A percentile compares a stretch with the other conserved stretches of the same genome.
Conservation (phyloP, 2,113 vertebrate genomes). For the Oceanodroma tethys region DNA sequence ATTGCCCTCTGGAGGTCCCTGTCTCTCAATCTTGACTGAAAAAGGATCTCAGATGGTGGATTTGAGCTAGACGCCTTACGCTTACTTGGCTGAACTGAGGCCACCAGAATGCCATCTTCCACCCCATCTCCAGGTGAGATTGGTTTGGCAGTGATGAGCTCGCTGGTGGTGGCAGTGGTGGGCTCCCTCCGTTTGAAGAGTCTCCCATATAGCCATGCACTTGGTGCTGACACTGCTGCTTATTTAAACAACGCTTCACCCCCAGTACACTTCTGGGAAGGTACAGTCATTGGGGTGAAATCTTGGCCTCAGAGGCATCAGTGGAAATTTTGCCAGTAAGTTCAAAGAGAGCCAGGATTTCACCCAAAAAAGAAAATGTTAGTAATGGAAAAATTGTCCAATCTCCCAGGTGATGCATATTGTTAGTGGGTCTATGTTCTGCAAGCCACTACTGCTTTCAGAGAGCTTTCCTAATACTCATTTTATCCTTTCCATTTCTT, state of each 20-base stretch:
- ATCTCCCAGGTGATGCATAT: not conserved
- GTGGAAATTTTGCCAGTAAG: not conserved
- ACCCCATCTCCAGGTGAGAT: not conserved
- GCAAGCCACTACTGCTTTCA: not conserved
- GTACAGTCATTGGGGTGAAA: not conserved
- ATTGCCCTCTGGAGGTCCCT: not conserved
- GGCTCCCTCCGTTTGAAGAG: not conserved
- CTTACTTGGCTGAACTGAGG: not conserved
- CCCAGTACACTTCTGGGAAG: not conserved
- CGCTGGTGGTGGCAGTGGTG: not conserved
- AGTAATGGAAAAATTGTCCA: not conserved
- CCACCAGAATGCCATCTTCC: not conserved
- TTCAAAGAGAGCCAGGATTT: not conserved
- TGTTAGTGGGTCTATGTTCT: not conserved
- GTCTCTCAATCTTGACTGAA: not conserved
- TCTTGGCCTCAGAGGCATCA: not conserved
- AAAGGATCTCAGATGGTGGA: not conserved
- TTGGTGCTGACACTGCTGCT: not conserved
- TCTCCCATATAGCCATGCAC: accelerated
- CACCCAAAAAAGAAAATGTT: not conserved
- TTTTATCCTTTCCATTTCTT: not conserved
- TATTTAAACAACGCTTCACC: not conserved
- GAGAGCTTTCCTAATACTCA: not conserved
- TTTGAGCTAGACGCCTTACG: not conserved
- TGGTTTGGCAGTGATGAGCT: not conserved